Evolutionary conservation across 2,113 vertebrate species (phyloP), one percentile per base, ranked within the genome.

Genomic region (Axis porcinus): DNA sequence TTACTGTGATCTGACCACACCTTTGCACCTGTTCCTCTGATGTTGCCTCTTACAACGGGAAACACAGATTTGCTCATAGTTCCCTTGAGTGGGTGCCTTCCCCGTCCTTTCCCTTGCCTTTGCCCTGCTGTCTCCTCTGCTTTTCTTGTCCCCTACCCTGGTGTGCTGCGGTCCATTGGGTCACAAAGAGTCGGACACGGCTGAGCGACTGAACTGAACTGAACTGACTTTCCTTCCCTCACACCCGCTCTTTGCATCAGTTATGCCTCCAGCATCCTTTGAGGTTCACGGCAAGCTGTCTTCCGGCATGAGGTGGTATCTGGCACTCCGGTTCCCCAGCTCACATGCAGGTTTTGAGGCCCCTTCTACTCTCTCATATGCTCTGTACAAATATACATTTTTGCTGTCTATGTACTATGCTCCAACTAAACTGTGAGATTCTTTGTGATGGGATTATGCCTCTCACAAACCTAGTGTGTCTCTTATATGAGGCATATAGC

Each of bases 151-250:
- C 5, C 36, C 85, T 60, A 33, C 25, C 33, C n/a, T 67, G 50
- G 50, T 15, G 50, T 16, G 50, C 50, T 52, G 17, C 0, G 4
- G n/a, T 36, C n/a, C 64, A 67, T 5, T 8, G 8, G 17, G n/a
- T 67, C 64, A 36, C 33, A 67, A 67, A 67, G n/a, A 36, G 64
- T 21, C 1, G 33, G 33, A 67, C n/a, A 67, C n/a, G 5, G 21
- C 33, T 11, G 17, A 67, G 9, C 19, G 9, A 36, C 64, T 36
- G 64, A 67, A 67, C 33, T 36, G 33, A 52, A 17, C 16, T 67
- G 33, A 70, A 70, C n/a, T 70, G n/a, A 70, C n/a, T 40, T 40
- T 21, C 43, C 45, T 28, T 40, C 7, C 82, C 3, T 93, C 21
- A 60, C 4, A 7, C 3, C 25, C 13, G 28, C 21, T 45, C 47